A percentile compares a stretch with the other conserved stretches of the same genome.
Conservation (phyloP, 1,140 invertebrate species). For the Apis florea region DNA sequence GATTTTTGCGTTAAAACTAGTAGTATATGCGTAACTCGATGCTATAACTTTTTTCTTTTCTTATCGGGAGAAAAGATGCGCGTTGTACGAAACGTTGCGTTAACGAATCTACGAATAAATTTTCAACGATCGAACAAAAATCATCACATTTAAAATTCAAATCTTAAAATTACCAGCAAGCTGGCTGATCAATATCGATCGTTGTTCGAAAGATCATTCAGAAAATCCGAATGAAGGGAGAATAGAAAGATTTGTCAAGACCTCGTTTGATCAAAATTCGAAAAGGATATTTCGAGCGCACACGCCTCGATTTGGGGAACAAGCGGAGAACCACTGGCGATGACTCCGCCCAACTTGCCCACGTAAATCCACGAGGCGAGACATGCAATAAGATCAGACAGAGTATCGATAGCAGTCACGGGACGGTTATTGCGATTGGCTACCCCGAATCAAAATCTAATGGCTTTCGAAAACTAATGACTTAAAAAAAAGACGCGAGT, state of each 20-base stretch:
- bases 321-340: conserved; percentile 32
- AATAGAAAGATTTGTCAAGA: too few species aligned
- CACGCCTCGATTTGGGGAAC: neutral
- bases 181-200: neutral
- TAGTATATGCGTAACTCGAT: neutral
- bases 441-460: conserved; percentile 45
- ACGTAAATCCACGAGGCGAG: conserved; percentile 43
- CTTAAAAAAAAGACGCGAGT: neutral
- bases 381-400: conserved; percentile 26
- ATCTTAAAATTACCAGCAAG: too few species aligned
- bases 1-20: conserved; percentile 22
- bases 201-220: too few species aligned
- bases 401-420: conserved; percentile 31
- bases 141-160: too few species aligned
- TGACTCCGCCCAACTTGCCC: conserved; percentile 47
- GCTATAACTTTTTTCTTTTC: neutral
- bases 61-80: neutral
- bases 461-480: conserved; percentile 20
- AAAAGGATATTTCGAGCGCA: neutral
- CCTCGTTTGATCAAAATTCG: rapidly evolving
- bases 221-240: too few species aligned
- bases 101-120: neutral
- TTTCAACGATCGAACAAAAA: neutral
- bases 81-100: neutral
- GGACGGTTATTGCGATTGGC: conserved; percentile 17